phyloP scores from a whole-genome alignment of 2,888 invertebrate species.

The Morpho helenor region DNA sequence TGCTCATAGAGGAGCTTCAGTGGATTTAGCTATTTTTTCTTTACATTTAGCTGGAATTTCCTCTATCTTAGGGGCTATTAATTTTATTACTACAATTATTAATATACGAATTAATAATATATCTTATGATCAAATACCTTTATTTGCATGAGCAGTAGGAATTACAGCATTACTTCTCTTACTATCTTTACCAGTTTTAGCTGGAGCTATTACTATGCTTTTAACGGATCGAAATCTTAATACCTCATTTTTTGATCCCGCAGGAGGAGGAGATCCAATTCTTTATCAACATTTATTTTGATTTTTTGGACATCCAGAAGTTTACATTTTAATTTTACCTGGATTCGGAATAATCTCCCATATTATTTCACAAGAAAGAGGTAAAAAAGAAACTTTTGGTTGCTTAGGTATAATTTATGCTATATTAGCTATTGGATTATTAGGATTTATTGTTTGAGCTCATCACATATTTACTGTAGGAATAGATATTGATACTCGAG shows the following conservation, averaged over 20 bases:
- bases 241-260: constrained; percentile 89
- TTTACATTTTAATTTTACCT: too few relatives aligned
- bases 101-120: too few relatives aligned
- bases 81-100: constrained; percentile 90
- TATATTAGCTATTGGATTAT: constrained; percentile 88
- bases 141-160: too few relatives aligned
- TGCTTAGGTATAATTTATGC: constrained; percentile 89
- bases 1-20: constrained; percentile 82
- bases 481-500: too few relatives aligned
- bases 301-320: too few relatives aligned
- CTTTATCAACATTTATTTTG: constrained; percentile 87
- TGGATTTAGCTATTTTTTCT: constrained; percentile 88
- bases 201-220: constrained; percentile 89
- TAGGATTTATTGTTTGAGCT: too few relatives aligned
- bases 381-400: constrained; percentile 87
- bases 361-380: constrained; percentile 86
- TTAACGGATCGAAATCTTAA: constrained; percentile 89
- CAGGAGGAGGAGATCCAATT: constrained; percentile 89
- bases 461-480: too few relatives aligned
- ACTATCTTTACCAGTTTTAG: too few relatives aligned
- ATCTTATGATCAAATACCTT: too few relatives aligned
- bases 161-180: too few relatives aligned
- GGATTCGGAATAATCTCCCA: constrained; percentile 91
- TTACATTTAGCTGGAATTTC: constrained; percentile 86
- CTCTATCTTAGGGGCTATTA: constrained; percentile 87